Evolutionary conservation across 2,113 vertebrate genomes (phyloP), one percentile per base, ranked within the genome.

Genomic region (Irena cyanogastra): DNA sequence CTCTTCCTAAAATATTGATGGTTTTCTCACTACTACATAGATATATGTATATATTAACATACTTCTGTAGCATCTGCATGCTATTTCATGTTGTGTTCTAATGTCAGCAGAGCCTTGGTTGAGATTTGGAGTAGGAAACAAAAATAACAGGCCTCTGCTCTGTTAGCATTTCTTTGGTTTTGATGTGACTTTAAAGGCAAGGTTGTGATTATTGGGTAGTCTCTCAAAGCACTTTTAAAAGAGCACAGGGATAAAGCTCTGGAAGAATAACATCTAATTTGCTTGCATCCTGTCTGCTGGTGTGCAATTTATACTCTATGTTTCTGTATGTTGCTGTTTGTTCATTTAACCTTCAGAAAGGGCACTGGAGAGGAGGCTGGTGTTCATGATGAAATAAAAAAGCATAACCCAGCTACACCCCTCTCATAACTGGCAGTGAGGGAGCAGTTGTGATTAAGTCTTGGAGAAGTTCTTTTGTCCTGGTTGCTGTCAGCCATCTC

Each of bases 261-360:
- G 77, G 33, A 74, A 50, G 33, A 74, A 11, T 37, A 66, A 35
- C 12, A 52, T 59, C 39, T 81, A 33, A 50, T 88, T 90, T 88
- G 26, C 26, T 86, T 74, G 41, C 5, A 6, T 83, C 35, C 64
- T 50, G 5, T 83, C 60, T 89, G 13, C 68, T 50, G 39, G 31
- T 27, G 33, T 0, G 0, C 33, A 61, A 0, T 79, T 90, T 76
- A n/a, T 54, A 24, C 23, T 50, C 3, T 3, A 7, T 68, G 20
- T 74, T 95, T 61, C 57, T 52, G 9, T 77, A 8, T 17, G 41
- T 56, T 91, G 54, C 59, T 89, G 16, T 74, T 88, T 59, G 42
- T 71, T 93, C 26, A 8, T 81, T 77, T 68, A 80, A 75, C 57
- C 27, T 75, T 76, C 76, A 74, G 54, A 77, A 92, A 30, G 20